Conservation (phyloP, 1,140 invertebrate genomes). For the Tachypleus tridentatus region DNA sequence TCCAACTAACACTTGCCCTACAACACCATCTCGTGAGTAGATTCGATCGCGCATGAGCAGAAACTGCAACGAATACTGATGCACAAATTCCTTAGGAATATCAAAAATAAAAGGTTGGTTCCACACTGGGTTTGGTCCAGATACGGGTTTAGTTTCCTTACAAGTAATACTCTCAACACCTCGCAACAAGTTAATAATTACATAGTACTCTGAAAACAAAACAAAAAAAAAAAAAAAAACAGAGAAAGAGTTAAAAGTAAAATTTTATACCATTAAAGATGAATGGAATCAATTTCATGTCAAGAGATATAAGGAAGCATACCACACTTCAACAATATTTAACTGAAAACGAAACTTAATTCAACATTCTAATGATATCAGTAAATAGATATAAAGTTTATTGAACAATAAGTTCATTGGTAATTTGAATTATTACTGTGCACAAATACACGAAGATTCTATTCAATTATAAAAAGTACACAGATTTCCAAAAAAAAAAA, state of each 20-base stretch:
- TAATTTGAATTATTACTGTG: too few relatives aligned
- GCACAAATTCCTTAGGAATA: conserved; percentile 5
- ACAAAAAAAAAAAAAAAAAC: background rate
- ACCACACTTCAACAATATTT: too few relatives aligned
- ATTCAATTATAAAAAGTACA: too few relatives aligned
- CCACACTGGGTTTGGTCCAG: conserved; percentile 16
- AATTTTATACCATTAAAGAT: too few relatives aligned
- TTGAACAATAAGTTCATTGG: too few relatives aligned
- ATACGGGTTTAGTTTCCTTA: conserved; percentile 7
- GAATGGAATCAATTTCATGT: too few relatives aligned
- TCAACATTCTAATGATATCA: too few relatives aligned
- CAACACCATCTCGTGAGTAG: conserved; percentile 16
- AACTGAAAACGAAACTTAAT: too few relatives aligned
- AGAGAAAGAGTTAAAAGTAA: background rate
- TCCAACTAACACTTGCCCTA: conserved; percentile 25
- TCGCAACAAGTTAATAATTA: conserved; percentile 12
- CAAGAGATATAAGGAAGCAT: too few relatives aligned
- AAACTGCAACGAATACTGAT: conserved; percentile 18
- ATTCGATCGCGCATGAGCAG: conserved; percentile 18
- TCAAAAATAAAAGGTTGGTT: conserved; percentile 20
- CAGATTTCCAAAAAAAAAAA: too few relatives aligned
- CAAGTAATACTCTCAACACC: conserved; percentile 5
- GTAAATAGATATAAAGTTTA: too few relatives aligned
- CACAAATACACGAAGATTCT: too few relatives aligned
- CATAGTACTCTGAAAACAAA: conserved; percentile 10